Base-by-base conservation (phyloP, 1,140 invertebrate species). In the Cyrtorhinus lividipennis region DNA sequence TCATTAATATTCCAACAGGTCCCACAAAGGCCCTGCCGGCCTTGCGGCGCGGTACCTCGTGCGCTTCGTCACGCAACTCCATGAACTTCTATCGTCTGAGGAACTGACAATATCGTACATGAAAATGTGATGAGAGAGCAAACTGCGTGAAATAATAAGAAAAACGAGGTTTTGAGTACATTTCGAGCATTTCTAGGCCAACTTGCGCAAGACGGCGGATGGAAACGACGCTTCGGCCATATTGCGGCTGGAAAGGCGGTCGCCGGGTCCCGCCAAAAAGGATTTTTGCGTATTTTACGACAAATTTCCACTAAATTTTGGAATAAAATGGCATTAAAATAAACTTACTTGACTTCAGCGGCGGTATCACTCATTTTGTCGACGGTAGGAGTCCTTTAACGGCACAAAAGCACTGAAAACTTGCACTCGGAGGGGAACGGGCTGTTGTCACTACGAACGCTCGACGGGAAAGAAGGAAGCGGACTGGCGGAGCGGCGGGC, bases 341-440 rank as follows among this genome's bases (percentile, higher is more conserved):
- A n/a, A n/a, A 64, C 65, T 66, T 61, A 66, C 65, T 64, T 66
- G 44, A 64, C 61, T 66, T 66, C 65, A 20, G 63, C 58, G 27
- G 60, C 63, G 60, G 60, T 62, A 60, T 66, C 65, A 62, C 62
- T 62, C 65, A 66, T 66, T 60, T 61, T 64, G 59, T 27, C 20
- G 26, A 63, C 24, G 20, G 26, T 48, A 58, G 57, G 53, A 58
- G 48, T 53, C 15, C 15, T 38, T 38, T 15, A 8, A 5, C 30
- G 30, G 30, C 15, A 38, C 15, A 38, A 38, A 38, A 38, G 30
- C 30, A 38, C 30, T 38, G 30, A 8, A 15, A 5, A 38, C 30
- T 38, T 38, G 30, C 15, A 38, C 5, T 8, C 30, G 30, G 30
- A 15, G 5, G 30, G 30, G 30, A 38, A 5, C 30, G 30, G 5